Base-by-base conservation (phyloP, 2,888 invertebrate genomes). In the Anarsia innoxiella region DNA sequence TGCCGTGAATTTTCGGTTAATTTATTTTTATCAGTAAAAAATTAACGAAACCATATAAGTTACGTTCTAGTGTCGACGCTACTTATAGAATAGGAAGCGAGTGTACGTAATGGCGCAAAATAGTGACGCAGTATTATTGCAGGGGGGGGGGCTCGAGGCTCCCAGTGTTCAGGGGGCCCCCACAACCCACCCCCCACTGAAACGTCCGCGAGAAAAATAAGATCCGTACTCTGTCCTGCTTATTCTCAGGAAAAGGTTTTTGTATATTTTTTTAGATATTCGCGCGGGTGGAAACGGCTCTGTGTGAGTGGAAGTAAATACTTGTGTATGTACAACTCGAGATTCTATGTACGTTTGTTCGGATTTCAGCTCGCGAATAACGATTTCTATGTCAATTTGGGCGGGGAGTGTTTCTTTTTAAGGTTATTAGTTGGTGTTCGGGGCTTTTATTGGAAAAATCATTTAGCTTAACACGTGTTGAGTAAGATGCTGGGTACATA, bases 61-160 rank as follows among this genome's bases (percentile, higher is more conserved):
- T 71, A 77, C 77, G 61, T 76, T 52, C 70, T 79, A 74, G 47
- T 56, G 59, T 46, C 58, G 56, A 55, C 63, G 73, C 78, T 83
- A 78, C 84, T 83, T 82, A 82, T 83, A 82, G 82, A 82, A 83
- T 80, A 78, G 79, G 82, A 82, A 83, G 83, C 80, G 74, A 84
- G 84, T 84, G 83, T 84, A 83, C 83, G 84, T 84, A 84, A 84
- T 85, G 85, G 85, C 83, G 85, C 84, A 86, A 86, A 86, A 86
- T 86, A 86, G 85, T 85, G 86, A 85, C 84, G 86, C 86, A 85
- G 85, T 86, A 86, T 86, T 85, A 85, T 85, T 84, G 83, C 85
- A 83, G 74, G 72, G 76, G 77, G 80, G 59, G 69, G 66, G 46
- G 59, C 59, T 59, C 68, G 68, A 42, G 51, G 45, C 53, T 44